phyloP scores from a whole-genome alignment of 2,113 vertebrate species.

The Oryzias celebensis region DNA sequence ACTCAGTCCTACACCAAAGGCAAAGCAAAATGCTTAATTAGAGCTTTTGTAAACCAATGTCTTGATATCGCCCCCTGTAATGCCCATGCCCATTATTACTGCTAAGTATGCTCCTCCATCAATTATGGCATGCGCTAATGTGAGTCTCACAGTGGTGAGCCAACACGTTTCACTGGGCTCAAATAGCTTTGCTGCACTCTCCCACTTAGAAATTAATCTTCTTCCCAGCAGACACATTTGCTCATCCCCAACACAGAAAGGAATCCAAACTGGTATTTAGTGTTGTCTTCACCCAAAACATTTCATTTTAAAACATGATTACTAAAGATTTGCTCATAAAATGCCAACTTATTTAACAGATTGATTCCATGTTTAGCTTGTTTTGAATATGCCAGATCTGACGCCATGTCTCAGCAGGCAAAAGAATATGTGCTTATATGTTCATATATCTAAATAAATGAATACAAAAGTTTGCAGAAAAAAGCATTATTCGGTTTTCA shows the following conservation, averaged over 20 bases:
- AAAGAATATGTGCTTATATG: background rate
- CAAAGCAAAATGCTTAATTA: conserved; percentile 61
- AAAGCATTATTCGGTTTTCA: background rate
- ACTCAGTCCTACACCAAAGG: conserved; percentile 32
- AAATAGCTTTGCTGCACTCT: conserved; percentile 63
- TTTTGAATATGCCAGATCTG: background rate
- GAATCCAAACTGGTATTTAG: conserved; percentile 43
- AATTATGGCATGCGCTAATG: conserved; percentile 74
- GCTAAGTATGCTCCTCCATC: conserved; percentile 75
- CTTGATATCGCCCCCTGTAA: conserved; percentile 69
- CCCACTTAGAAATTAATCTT: conserved; percentile 66
- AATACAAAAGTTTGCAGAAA: background rate
- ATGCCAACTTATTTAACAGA: background rate
- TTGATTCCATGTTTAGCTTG: background rate
- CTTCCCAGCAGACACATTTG: conserved; percentile 50
- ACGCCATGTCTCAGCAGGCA: background rate
- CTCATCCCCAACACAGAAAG: conserved; percentile 35
- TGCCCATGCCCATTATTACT: conserved; percentile 75
- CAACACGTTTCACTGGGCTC: conserved; percentile 63
- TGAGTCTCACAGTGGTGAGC: conserved; percentile 61
- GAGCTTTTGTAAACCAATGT: conserved; percentile 68
- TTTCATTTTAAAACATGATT: conserved; percentile 23
- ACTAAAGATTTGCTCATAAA: background rate
- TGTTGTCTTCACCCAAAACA: conserved; percentile 43
- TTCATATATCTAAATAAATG: background rate